Evolutionary conservation across 2,888 invertebrate genomes (phyloP).

Genomic region (Ochropacha duplaris): DNA sequence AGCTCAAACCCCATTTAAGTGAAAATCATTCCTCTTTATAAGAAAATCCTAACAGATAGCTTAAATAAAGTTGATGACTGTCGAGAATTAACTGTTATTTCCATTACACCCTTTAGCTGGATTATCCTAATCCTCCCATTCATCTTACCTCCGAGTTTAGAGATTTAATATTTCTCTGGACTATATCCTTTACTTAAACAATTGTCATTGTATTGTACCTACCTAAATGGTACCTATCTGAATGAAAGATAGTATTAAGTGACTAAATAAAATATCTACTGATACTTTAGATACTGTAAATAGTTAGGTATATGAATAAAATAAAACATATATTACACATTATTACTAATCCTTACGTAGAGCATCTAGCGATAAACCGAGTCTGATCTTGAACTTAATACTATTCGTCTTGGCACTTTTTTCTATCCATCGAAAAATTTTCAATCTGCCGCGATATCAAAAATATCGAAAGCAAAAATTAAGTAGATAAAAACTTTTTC

Average conservation of each 20-base stretch:
- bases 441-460: background rate
- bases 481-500: background rate
- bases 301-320: too few relatives aligned
- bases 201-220: constrained; percentile 6
- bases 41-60: background rate
- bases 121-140: constrained; percentile 51
- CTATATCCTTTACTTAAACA: constrained; percentile 16
- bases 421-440: too few relatives aligned
- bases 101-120: constrained; percentile 38
- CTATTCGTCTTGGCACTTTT: too few relatives aligned
- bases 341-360: too few relatives aligned
- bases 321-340: too few relatives aligned
- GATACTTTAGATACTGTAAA: too few relatives aligned
- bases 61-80: constrained; percentile 30
- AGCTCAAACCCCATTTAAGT: background rate
- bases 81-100: constrained; percentile 43
- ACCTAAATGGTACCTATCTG: background rate
- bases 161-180: constrained; percentile 28
- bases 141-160: constrained; percentile 41
- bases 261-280: background rate
- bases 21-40: background rate
- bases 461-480: background rate
- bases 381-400: background rate
- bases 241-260: background rate
- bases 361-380: too few relatives aligned